Evolutionary conservation across 2,113 vertebrate genomes (phyloP).

Genomic region (Corvus moneduloides): DNA sequence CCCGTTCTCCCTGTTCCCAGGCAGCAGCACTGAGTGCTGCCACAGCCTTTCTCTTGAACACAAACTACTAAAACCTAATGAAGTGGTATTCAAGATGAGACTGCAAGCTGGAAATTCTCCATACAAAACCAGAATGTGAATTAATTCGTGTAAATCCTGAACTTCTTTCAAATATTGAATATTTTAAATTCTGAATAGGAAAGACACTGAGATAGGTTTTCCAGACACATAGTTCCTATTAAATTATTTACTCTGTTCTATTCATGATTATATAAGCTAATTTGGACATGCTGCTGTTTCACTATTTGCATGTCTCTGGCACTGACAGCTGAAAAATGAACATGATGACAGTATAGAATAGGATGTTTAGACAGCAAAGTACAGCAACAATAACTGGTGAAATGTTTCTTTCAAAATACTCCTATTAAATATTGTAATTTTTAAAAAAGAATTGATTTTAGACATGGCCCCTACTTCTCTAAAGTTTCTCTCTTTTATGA

Average conservation of each 20-base stretch:
- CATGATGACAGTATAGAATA: not conserved
- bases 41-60: not conserved
- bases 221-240: not conserved
- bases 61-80: not conserved
- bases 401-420: not conserved
- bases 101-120: not conserved
- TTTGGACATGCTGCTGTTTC: not conserved
- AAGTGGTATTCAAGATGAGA: not conserved
- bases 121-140: not conserved
- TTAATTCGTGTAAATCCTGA: not conserved
- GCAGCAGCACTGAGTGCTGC: not conserved
- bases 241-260: not conserved
- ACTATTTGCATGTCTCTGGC: not conserved
- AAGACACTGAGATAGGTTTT: not conserved
- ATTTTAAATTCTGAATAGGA: not conserved
- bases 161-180: not conserved
- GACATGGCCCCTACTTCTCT: not conserved
- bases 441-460: not conserved
- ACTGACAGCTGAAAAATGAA: slow-evolving; percentile 14
- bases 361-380: slow-evolving; percentile 7
- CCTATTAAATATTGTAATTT: not conserved
- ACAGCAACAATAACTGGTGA: not conserved
- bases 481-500: not conserved
- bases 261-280: slow-evolving; percentile 6
- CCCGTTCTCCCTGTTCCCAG: not conserved